Percentiles rank a stretch among this genome's conserved stretches.
Evolutionary conservation across 2,797 vertebrate genomes (phyloP).

Genomic region (Hydrophis major): DNA sequence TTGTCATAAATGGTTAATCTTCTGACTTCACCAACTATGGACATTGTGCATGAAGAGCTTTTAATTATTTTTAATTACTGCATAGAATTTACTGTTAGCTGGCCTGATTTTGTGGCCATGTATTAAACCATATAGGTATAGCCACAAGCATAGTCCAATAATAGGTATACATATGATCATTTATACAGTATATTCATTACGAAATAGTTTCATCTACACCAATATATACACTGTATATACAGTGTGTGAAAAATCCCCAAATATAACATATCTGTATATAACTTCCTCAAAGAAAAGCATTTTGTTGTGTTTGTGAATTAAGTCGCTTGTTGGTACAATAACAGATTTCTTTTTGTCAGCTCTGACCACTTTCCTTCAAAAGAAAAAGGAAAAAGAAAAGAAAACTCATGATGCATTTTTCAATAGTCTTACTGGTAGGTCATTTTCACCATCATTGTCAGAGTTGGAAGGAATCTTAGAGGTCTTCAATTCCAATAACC

Average conservation of each 20-base stretch:
- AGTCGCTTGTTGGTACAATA: not conserved
- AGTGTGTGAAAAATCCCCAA: not conserved
- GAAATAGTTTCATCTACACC: not conserved
- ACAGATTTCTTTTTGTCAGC: not conserved
- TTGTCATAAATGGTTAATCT: not conserved
- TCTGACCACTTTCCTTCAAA: not conserved
- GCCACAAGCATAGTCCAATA: not conserved
- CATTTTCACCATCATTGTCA: not conserved
- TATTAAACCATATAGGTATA: not conserved
- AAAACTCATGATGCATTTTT: not conserved
- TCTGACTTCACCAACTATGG: not conserved
- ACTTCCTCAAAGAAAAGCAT: not conserved
- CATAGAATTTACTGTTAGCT: not conserved
- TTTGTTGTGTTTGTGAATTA: not conserved
- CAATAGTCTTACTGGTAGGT: not conserved
- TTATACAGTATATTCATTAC: not conserved
- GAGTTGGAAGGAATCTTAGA: not conserved
- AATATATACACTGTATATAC: not conserved
- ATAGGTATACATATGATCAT: not conserved
- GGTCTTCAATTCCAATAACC: not conserved
- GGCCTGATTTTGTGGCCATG: not conserved
- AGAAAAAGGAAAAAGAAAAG: not conserved
- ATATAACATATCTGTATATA: not conserved
- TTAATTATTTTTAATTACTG: not conserved
- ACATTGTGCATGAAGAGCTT: not conserved